These are phyloP conservation scores for Andricus grossulariae DNA, from an alignment of 1,140 invertebrate species.

Conservation along the genomic window DNA sequence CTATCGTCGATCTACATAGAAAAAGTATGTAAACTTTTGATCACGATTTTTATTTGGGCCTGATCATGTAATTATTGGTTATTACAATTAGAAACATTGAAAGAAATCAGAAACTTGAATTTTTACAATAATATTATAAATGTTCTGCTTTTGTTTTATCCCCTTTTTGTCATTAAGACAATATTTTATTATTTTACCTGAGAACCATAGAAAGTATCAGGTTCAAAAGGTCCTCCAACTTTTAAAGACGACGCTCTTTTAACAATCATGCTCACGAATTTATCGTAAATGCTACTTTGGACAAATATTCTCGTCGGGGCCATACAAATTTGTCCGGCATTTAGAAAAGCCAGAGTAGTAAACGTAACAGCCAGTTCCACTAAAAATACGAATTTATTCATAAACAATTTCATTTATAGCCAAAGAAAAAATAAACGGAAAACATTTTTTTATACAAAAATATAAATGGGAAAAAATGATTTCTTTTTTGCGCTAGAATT, in stretches of 20 bases:
- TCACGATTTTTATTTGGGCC: too few relatives aligned
- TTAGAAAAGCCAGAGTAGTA: slow-evolving; percentile 80
- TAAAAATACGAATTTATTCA: slow-evolving; percentile 55
- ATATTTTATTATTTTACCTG: slow-evolving; percentile 76
- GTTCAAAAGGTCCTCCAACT: slow-evolving; percentile 82
- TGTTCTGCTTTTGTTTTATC: background rate
- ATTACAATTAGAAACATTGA: too few relatives aligned
- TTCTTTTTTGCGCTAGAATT: too few relatives aligned
- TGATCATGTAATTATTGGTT: too few relatives aligned
- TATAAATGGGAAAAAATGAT: too few relatives aligned
- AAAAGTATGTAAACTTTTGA: slow-evolving; percentile 3
- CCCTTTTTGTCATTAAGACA: background rate
- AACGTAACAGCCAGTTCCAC: slow-evolving; percentile 80
- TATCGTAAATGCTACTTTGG: slow-evolving; percentile 82
- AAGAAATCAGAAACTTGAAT: too few relatives aligned
- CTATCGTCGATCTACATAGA: slow-evolving; percentile 80
- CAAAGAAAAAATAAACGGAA: background rate
- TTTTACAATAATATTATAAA: too few relatives aligned
- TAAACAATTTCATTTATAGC: background rate
- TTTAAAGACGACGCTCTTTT: slow-evolving; percentile 76
- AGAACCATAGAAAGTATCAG: slow-evolving; percentile 79
- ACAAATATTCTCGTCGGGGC: slow-evolving; percentile 83
- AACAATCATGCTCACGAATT: slow-evolving; percentile 80
- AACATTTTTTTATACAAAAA: slow-evolving; percentile 22
- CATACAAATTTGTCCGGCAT: slow-evolving; percentile 84